Conservation (phyloP, 2,888 invertebrate genomes). For the Chaitophorus viminalis region DNA sequence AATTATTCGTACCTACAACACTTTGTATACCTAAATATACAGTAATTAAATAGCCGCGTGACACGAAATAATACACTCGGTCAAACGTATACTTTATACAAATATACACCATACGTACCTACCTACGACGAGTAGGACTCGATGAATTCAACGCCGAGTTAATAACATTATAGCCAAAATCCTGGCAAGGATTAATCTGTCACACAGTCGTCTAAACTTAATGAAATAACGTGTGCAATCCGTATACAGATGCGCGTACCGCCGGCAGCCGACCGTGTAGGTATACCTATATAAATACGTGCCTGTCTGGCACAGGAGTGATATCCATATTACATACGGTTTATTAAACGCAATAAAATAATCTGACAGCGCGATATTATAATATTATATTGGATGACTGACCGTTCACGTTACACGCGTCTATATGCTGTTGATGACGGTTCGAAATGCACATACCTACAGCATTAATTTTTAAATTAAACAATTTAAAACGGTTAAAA, state of each 20-base stretch:
- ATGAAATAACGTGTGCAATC: background rate
- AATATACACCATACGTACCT: too few species aligned
- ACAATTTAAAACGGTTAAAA: background rate
- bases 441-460: background rate
- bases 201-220: background rate
- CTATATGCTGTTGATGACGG: too few species aligned
- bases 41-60: background rate
- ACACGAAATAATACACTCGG: background rate
- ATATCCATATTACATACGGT: background rate
- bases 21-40: too few species aligned
- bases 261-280: background rate
- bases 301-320: background rate
- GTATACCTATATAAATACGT: too few species aligned
- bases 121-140: too few species aligned
- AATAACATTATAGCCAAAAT: background rate
- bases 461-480: background rate
- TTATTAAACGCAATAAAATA: background rate
- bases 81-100: background rate
- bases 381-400: background rate
- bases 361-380: background rate
- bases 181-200: background rate
- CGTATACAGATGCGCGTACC: background rate
- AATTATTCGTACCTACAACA: background rate
- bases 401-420: background rate
- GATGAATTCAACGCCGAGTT: background rate